phyloP scores from a whole-genome alignment of 2,113 vertebrate species.

The Vombatus ursinus region DNA sequence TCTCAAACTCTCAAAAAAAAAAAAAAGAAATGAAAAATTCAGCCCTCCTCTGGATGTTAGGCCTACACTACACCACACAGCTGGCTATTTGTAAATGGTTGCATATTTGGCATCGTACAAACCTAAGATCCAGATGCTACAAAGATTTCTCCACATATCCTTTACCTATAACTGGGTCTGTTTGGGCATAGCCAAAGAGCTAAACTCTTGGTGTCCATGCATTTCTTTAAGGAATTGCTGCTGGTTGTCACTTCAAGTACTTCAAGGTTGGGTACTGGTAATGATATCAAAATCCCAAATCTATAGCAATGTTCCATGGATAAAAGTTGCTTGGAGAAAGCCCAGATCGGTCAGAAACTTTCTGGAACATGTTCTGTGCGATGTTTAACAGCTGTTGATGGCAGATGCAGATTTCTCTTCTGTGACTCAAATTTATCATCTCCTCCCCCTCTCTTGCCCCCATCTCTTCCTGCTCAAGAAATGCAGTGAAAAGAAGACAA shows the following conservation, averaged over 20 bases:
- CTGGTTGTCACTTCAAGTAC: not conserved
- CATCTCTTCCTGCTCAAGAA: not conserved
- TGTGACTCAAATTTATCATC: not conserved
- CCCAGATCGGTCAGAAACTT: not conserved
- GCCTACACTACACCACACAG: too few species aligned
- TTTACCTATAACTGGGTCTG: not conserved
- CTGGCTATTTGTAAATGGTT: not conserved
- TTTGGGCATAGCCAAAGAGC: not conserved
- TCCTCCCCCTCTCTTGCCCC: not conserved
- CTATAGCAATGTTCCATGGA: not conserved
- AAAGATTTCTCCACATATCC: not conserved
- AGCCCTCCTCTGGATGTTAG: not conserved
- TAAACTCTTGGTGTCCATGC: not conserved
- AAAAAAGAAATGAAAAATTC: not conserved
- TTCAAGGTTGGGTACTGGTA: not conserved
- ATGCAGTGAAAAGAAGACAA: not conserved
- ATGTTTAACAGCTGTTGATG: not conserved
- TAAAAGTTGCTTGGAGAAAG: not conserved
- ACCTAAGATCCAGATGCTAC: not conserved
- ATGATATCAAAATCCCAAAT: slow-evolving; percentile 3
- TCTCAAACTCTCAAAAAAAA: not conserved
- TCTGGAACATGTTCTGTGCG: not conserved
- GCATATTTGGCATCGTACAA: not conserved
- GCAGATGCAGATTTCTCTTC: not conserved
- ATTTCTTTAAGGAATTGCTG: not conserved